phyloP scores from a whole-genome alignment of 2,888 invertebrate species.

The Emesis russula region DNA sequence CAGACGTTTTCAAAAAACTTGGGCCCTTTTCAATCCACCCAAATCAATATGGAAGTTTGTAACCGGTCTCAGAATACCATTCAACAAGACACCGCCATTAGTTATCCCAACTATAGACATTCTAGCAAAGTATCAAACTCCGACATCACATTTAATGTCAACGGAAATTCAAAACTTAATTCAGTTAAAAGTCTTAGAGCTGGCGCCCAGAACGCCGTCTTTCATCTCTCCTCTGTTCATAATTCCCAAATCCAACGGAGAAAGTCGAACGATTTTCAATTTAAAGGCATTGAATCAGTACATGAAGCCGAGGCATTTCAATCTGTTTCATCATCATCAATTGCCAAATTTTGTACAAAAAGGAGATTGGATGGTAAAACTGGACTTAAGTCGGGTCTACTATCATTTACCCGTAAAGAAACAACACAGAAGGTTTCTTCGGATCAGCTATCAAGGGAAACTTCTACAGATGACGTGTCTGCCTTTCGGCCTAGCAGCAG shows the following conservation, averaged over 20 bases:
- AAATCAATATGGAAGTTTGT: slow-evolving; percentile 36
- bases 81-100: slow-evolving; percentile 27
- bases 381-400: slow-evolving; percentile 20
- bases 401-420: neutral
- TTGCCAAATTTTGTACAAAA: neutral
- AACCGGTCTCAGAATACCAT: slow-evolving; percentile 40
- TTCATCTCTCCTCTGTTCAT: neutral
- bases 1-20: neutral
- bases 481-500: slow-evolving; percentile 72
- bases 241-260: neutral
- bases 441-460: slow-evolving; percentile 19
- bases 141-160: neutral
- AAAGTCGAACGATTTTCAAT: neutral
- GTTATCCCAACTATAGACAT: neutral
- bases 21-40: neutral
- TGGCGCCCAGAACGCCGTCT: neutral
- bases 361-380: slow-evolving; percentile 26
- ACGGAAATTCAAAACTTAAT: slow-evolving; percentile 12
- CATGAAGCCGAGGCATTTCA: neutral
- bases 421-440: slow-evolving; percentile 27
- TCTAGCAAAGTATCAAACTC: neutral
- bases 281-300: neutral
- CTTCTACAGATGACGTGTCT: slow-evolving; percentile 75
- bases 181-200: neutral
- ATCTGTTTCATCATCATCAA: slow-evolving; percentile 3